A percentile compares a stretch with the other conserved stretches of the same genome.
phyloP scores from a whole-genome alignment of 2,888 invertebrate species.

The Trimorus sp. region DNA sequence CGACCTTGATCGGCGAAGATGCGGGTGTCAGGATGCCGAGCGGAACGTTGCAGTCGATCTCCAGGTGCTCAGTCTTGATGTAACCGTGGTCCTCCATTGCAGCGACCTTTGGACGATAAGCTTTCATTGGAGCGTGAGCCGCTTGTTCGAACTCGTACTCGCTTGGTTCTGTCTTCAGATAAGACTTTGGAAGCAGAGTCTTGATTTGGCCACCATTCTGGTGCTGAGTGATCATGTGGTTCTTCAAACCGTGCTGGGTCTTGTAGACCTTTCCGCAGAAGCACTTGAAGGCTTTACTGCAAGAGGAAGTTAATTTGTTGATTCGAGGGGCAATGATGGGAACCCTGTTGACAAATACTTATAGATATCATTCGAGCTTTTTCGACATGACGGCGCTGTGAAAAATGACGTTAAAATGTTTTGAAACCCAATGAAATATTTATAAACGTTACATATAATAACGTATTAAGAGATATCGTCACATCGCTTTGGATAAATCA shows the following conservation, averaged over 20 bases:
- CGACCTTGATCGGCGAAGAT: conserved; percentile 73
- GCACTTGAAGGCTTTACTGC: conserved; percentile 91
- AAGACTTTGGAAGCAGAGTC: conserved; percentile 36
- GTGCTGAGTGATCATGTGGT: conserved; percentile 84
- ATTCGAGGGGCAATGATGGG: too few species aligned
- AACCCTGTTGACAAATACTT: too few species aligned
- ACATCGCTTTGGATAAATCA: too few species aligned
- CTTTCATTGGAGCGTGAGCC: conserved; percentile 58
- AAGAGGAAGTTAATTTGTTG: conserved; percentile 81
- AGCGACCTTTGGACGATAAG: conserved; percentile 70
- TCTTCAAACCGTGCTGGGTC: conserved; percentile 89
- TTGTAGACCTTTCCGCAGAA: conserved; percentile 94
- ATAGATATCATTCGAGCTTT: too few species aligned
- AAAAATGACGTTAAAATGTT: too few species aligned
- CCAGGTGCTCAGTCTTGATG: conserved; percentile 73
- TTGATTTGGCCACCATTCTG: conserved; percentile 68
- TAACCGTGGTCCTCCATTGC: conserved; percentile 78
- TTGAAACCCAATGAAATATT: too few species aligned
- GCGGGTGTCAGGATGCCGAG: conserved; percentile 78
- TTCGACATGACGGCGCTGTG: too few species aligned
- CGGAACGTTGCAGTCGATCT: conserved; percentile 70
- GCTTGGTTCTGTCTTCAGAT: conserved; percentile 56
- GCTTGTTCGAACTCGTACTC: conserved; percentile 53
- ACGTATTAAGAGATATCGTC: too few species aligned
- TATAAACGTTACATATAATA: too few species aligned